These are phyloP conservation scores for Halictus ligatus DNA, from an alignment of 2,888 invertebrate species.

Conservation along the genomic window DNA sequence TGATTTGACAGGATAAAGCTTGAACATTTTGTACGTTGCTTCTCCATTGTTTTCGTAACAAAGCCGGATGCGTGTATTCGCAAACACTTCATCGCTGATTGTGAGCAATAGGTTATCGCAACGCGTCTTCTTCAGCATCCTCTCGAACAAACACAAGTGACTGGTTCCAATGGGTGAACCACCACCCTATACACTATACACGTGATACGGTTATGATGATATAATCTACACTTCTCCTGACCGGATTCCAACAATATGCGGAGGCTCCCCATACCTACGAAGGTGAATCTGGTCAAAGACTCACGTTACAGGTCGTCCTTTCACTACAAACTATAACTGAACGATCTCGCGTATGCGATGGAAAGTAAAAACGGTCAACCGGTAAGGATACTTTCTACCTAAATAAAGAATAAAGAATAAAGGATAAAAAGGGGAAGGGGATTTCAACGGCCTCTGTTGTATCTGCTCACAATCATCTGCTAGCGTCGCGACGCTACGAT, in stretches of 20 bases:
- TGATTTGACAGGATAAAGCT: too few species aligned
- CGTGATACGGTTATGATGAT: not conserved
- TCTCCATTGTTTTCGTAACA: not conserved
- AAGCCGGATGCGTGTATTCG: not conserved
- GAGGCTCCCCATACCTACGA: not conserved
- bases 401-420: not conserved
- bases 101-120: not conserved
- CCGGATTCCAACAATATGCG: not conserved
- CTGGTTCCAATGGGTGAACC: slow-evolving; percentile 2
- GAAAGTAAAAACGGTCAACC: slow-evolving; percentile 56
- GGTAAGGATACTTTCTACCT: slow-evolving; percentile 36
- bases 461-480: not conserved
- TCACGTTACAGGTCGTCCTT: slow-evolving; percentile 56
- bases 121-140: slow-evolving; percentile 5
- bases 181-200: not conserved
- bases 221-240: not conserved
- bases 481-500: too few species aligned
- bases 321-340: slow-evolving; percentile 50
- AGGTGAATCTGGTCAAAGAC: slow-evolving; percentile 35
- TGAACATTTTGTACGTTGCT: not conserved
- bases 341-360: slow-evolving; percentile 38
- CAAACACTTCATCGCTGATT: not conserved
- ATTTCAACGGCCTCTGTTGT: slow-evolving; percentile 2
- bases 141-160: not conserved
- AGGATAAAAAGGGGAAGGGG: slow-evolving; percentile 22